Percentiles rank a stretch among this genome's conserved stretches.
These are phyloP conservation scores for Myrmecobius fasciatus DNA, from an alignment of 2,113 vertebrate species.

Conservation along the genomic window DNA sequence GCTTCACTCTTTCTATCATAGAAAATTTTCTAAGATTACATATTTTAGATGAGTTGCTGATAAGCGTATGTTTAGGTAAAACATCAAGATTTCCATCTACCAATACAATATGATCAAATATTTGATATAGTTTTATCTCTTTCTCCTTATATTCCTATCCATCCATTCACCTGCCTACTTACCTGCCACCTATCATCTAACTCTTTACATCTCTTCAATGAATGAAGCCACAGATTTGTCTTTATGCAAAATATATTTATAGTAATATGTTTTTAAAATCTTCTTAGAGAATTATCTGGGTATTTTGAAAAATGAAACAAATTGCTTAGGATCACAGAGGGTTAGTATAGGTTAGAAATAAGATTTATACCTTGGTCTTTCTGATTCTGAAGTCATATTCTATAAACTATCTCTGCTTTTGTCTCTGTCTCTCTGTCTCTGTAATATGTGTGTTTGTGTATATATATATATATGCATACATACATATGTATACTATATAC, in stretches of 20 bases:
- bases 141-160: no score
- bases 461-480: no score
- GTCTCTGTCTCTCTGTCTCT: no score
- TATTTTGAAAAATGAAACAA: not conserved
- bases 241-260: not conserved
- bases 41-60: not conserved
- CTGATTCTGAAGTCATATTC: not conserved
- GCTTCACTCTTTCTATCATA: not conserved
- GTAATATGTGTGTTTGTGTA: no score
- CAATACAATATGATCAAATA: not conserved
- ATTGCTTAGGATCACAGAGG: not conserved
- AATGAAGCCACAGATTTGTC: not conserved
- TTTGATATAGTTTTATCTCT: not conserved
- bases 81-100: no score
- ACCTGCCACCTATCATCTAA: no score
- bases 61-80: no score
- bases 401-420: not conserved
- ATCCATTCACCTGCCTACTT: no score
- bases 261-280: not conserved
- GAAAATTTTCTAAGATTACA: not conserved
- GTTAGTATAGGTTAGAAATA: not conserved
- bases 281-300: not conserved
- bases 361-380: not conserved
- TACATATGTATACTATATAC: not conserved
- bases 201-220: no score